Evolutionary conservation across 2,113 vertebrate species (phyloP), one percentile per base, ranked within the genome.

Genomic region (Eclectus roratus): DNA sequence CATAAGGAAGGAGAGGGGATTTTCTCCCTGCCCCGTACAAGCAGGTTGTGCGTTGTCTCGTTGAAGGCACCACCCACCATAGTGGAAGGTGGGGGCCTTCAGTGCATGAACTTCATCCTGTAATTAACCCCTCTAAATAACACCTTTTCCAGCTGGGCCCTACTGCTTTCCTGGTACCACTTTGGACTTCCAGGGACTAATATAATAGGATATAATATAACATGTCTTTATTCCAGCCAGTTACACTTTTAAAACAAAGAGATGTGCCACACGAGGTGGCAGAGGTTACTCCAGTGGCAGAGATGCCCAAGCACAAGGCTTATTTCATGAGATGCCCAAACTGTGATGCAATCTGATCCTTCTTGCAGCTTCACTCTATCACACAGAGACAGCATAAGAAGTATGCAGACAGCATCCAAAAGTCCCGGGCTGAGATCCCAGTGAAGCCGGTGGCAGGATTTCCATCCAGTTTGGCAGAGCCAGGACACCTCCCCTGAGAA

Each of bases 341-440:
- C 73, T 73, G 13, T 80, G 91, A 91, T 52, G 65, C 83, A 78
- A 91, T 58, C 39, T 79, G 66, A 80, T 72, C 88, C 82, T 49
- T 93, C 90, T 88, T 92, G 58, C 69, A 93, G 85, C 76, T 85
- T 94, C 55, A 52, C 33, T 88, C 13, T 74, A 43, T 91, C 79
- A 78, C 1, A 1, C 52, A 61, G 55, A 77, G 81, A 63, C 55
- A 86, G 80, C 24, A 46, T 65, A 23, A 92, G 44, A 88, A 85
- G 25, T 79, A 70, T 65, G 33, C 70, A 91, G 58, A 78, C 92
- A 91, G 44, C 46, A 66, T 96, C 77, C 93, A 86, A 74, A 93
- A 94, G 64, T 85, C 82, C 88, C 91, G 92, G 96, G 92, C 88
- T 94, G 77, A 94, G 94, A 91, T 95, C 92, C 93, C 83, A 86